Evolutionary conservation across 2,888 invertebrate genomes (phyloP).

Genomic region (Drosophila lutescens): DNA sequence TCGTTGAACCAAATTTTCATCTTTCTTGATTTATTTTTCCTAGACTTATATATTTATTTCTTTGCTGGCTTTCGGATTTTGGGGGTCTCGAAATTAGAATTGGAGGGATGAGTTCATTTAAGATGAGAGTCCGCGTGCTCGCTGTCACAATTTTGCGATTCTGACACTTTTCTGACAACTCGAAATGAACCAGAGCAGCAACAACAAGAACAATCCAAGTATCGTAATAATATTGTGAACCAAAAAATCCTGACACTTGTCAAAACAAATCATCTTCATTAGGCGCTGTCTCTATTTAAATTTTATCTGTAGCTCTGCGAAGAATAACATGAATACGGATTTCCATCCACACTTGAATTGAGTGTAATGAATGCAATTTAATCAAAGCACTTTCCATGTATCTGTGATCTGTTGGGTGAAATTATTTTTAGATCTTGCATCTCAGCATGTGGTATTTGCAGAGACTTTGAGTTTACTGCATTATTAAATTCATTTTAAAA

Average conservation of each 20-base stretch:
- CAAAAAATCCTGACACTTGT: slow-evolving; percentile 44
- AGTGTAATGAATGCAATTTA: slow-evolving; percentile 16
- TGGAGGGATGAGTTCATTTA: slow-evolving; percentile 36
- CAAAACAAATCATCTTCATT: slow-evolving; percentile 50
- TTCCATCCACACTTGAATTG: slow-evolving; percentile 3
- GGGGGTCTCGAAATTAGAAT: slow-evolving; percentile 24
- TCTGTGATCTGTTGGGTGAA: too few species aligned
- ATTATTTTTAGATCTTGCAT: neutral
- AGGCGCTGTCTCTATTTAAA: slow-evolving; percentile 4
- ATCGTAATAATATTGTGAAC: slow-evolving; percentile 44
- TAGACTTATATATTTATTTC: slow-evolving; percentile 5
- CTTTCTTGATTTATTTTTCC: neutral
- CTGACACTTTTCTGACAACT: slow-evolving; percentile 53
- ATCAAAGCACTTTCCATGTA: slow-evolving; percentile 2
- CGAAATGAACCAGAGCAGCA: slow-evolving; percentile 14
- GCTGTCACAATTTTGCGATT: slow-evolving; percentile 57
- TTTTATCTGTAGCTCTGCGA: neutral
- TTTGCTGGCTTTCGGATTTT: neutral
- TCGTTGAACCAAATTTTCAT: neutral
- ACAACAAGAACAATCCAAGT: slow-evolving; percentile 6
- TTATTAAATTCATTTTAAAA: too few species aligned
- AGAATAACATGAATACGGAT: neutral
- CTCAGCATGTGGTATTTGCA: neutral
- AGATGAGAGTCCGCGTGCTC: slow-evolving; percentile 61
- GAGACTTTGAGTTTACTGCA: too few species aligned